Evolutionary conservation across 2,113 vertebrate species (phyloP).

Genomic region (Nothoprocta pentlandii): DNA sequence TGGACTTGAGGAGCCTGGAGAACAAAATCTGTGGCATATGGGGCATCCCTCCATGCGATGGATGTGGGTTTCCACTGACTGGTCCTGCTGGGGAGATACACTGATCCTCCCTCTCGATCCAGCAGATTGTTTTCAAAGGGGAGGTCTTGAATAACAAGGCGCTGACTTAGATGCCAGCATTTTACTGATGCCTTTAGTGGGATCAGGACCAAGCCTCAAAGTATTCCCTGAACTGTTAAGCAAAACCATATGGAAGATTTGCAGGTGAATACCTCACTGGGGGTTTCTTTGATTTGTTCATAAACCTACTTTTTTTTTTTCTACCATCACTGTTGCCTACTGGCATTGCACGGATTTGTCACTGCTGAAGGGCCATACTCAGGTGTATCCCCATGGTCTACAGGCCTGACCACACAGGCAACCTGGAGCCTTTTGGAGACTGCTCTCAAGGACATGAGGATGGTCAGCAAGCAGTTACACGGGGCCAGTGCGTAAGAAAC

Average conservation of each 20-base stretch:
- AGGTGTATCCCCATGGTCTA: neutral
- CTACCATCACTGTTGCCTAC: neutral
- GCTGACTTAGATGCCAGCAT: neutral
- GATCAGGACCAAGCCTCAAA: neutral
- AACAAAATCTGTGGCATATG: neutral
- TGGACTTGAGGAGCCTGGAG: neutral
- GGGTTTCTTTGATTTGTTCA: neutral
- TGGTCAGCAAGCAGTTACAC: neutral
- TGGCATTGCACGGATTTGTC: fast-evolving
- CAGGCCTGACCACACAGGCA: neutral
- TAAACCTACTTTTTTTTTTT: neutral
- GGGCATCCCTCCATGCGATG: fast-evolving
- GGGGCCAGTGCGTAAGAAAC: neutral
- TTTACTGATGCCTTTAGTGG: neutral
- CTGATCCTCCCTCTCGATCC: neutral
- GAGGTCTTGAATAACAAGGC: neutral
- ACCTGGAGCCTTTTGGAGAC: neutral
- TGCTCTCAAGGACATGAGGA: neutral
- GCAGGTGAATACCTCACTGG: neutral
- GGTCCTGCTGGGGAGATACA: neutral
- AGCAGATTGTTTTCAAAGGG: neutral
- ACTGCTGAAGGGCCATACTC: neutral
- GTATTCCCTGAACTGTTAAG: neutral
- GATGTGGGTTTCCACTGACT: neutral
- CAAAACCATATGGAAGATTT: neutral